Percentiles rank a stretch among this genome's conserved stretches.
phyloP scores from a whole-genome alignment of 2,113 vertebrate genomes.

The Parus major region DNA sequence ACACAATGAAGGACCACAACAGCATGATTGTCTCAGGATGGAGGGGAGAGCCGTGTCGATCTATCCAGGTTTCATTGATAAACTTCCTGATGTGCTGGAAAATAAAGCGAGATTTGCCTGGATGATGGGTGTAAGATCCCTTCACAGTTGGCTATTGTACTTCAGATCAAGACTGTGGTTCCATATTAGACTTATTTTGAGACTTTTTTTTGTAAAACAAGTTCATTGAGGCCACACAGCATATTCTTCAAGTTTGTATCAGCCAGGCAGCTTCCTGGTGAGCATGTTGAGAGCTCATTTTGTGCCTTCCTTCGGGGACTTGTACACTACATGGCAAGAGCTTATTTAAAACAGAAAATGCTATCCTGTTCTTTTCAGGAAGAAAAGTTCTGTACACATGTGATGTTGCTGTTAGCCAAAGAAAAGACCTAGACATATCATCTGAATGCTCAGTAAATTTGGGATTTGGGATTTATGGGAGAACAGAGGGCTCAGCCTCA shows the following conservation, averaged over 20 bases:
- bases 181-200: not conserved
- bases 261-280: not conserved
- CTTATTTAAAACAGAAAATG: not conserved
- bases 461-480: not conserved
- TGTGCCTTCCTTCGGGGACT: not conserved
- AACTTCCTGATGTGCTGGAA: conserved; percentile 84
- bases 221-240: not conserved
- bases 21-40: conserved; percentile 69
- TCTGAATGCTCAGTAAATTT: not conserved
- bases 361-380: not conserved
- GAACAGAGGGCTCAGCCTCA: not conserved
- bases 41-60: conserved; percentile 64
- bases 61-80: conserved; percentile 84
- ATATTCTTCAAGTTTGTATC: not conserved
- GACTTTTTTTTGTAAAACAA: not conserved
- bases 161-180: not conserved
- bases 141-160: not conserved
- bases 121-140: not conserved
- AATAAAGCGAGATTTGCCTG: not conserved
- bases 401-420: not conserved
- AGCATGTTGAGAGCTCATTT: not conserved
- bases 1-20: conserved; percentile 81
- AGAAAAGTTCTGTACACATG: not conserved
- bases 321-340: not conserved
- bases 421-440: not conserved